phyloP scores from a whole-genome alignment of 2,888 invertebrate genomes.

The Synanthedon vespiformis region DNA sequence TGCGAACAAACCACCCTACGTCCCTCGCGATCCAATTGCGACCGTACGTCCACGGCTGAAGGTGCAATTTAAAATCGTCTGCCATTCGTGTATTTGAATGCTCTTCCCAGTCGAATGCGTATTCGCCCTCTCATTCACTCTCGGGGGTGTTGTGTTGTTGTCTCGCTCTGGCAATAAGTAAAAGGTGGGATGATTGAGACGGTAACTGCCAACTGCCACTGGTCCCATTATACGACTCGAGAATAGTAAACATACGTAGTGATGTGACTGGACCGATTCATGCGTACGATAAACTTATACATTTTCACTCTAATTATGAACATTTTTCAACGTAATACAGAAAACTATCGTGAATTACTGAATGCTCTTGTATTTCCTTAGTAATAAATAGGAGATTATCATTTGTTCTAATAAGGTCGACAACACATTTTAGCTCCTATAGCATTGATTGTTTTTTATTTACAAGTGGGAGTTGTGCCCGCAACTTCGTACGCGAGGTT shows the following conservation, averaged over 20 bases:
- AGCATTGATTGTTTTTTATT: too few species aligned
- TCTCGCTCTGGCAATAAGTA: constrained; percentile 48
- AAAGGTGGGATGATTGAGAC: constrained; percentile 67
- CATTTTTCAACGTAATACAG: too few species aligned
- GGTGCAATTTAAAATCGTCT: constrained; percentile 3
- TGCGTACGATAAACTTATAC: too few species aligned
- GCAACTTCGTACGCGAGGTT: too few species aligned
- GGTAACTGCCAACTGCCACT: constrained; percentile 68
- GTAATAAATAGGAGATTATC: too few species aligned
- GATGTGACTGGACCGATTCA: constrained; percentile 7
- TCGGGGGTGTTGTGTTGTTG: constrained; percentile 4
- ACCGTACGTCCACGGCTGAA: constrained; percentile 11
- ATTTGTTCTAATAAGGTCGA: too few species aligned
- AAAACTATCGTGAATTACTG: too few species aligned
- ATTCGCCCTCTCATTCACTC: constrained; percentile 25
- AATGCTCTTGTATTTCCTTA: too few species aligned
- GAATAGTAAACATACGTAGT: constrained; percentile 47
- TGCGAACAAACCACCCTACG: constrained; percentile 31
- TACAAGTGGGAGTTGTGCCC: too few species aligned
- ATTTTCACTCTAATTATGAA: too few species aligned
- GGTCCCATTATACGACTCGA: constrained; percentile 61
- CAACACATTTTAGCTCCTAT: too few species aligned
- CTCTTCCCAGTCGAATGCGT: constrained; percentile 49
- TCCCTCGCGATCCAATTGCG: constrained; percentile 7
- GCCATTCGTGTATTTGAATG: constrained; percentile 38